Conservation (phyloP, 2,797 vertebrate genomes). For the Dryobates pubescens region DNA sequence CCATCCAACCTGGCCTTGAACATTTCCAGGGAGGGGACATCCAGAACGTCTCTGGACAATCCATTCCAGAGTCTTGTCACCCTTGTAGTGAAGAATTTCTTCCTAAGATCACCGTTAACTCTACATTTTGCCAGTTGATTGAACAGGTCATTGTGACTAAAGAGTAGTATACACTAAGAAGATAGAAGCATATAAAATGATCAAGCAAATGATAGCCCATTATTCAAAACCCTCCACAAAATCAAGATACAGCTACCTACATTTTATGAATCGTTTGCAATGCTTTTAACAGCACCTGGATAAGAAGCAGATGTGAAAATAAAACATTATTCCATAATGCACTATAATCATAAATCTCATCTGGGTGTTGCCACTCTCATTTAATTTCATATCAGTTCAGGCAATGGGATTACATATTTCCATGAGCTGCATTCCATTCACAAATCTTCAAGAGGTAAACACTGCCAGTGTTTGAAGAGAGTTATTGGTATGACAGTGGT, state of each 20-base stretch:
- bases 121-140: neutral
- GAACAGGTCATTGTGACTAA: constrained; percentile 7
- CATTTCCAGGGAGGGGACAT: too few species aligned
- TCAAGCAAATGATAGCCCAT: neutral
- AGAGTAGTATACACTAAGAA: constrained; percentile 13
- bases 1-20: too few species aligned
- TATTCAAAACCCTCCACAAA: constrained; percentile 31
- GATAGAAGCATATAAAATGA: constrained; percentile 19
- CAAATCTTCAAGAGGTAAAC: neutral
- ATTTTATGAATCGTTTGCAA: constrained; percentile 34
- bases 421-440: neutral
- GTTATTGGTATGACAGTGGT: neutral
- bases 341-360: constrained; percentile 53
- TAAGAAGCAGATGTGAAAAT: constrained; percentile 37
- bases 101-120: neutral
- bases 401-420: neutral
- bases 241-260: constrained; percentile 4
- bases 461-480: neutral
- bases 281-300: constrained; percentile 30
- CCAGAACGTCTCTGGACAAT: too few species aligned
- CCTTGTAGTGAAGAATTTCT: too few species aligned
- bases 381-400: constrained; percentile 40
- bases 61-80: too few species aligned
- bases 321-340: constrained; percentile 37
- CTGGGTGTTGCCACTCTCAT: constrained; percentile 20